phyloP scores from a whole-genome alignment of 2,888 invertebrate species.

The Argyresthia goedartella region DNA sequence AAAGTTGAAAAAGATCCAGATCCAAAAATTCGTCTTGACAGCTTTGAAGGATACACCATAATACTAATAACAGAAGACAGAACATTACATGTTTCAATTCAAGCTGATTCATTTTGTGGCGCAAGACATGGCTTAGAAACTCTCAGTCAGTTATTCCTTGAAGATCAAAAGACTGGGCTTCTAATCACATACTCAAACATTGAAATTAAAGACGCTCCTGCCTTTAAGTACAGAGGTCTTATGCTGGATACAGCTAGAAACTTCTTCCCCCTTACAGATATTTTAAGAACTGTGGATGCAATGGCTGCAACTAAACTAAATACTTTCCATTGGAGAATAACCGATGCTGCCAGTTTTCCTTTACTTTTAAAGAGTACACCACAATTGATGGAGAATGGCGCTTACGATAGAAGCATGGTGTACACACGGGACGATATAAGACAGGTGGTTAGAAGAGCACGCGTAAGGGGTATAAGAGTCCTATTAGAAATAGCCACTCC shows the following conservation, averaged over 20 bases:
- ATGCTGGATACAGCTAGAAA: conserved; percentile 93
- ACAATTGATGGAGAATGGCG: conserved; percentile 82
- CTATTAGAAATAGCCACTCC: conserved; percentile 90
- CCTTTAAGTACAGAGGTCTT: conserved; percentile 83
- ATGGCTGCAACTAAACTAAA: conserved; percentile 92
- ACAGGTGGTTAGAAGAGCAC: conserved; percentile 81
- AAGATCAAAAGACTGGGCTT: conserved; percentile 74
- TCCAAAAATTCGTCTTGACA: conserved; percentile 71
- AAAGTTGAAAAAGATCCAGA: conserved; percentile 66
- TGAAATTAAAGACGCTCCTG: conserved; percentile 80
- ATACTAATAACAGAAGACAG: conserved; percentile 43
- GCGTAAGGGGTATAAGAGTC: conserved; percentile 83
- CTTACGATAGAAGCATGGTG: conserved; percentile 80
- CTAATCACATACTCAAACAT: conserved; percentile 74
- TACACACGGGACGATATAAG: conserved; percentile 78
- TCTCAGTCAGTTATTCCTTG: conserved; percentile 79
- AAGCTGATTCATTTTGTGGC: conserved; percentile 77
- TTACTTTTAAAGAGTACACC: conserved; percentile 78
- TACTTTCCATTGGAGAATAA: conserved; percentile 91
- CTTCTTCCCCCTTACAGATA: conserved; percentile 79
- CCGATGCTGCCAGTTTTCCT: conserved; percentile 92
- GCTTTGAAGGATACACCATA: conserved; percentile 80
- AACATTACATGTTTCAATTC: conserved; percentile 53
- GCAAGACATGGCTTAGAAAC: conserved; percentile 82
- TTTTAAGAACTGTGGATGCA: conserved; percentile 81